Evolutionary conservation across 1,140 invertebrate species (phyloP).

Genomic region (Temnothorax longispinosus): DNA sequence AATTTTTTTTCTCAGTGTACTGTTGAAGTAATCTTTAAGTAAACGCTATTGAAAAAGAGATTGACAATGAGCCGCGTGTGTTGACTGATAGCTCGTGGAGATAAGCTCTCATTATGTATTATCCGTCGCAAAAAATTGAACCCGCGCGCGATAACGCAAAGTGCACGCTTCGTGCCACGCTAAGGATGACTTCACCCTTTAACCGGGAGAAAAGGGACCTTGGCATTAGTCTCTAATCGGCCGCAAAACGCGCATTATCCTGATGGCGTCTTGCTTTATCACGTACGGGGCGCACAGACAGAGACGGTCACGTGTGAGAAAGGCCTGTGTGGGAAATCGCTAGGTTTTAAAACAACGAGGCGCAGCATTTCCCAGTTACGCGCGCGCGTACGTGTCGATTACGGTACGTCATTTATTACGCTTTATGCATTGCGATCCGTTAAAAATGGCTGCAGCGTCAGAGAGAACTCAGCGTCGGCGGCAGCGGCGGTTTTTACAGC

Average conservation of each 20-base stretch:
- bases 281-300: background rate
- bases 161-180: background rate
- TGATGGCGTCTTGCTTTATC: constrained; percentile 28
- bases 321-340: constrained; percentile 22
- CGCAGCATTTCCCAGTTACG: constrained; percentile 26
- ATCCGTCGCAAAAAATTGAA: background rate
- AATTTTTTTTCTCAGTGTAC: background rate
- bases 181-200: constrained; percentile 39
- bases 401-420: constrained; percentile 46
- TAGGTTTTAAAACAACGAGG: constrained; percentile 44
- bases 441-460: constrained; percentile 14
- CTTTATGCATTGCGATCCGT: constrained; percentile 3
- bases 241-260: constrained; percentile 37
- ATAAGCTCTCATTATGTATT: background rate
- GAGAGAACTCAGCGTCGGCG: background rate
- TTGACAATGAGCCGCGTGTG: too few species aligned
- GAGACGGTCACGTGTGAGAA: background rate
- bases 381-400: constrained; percentile 8
- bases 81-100: background rate
- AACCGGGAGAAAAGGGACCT: constrained; percentile 26
- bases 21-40: background rate
- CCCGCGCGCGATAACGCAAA: constrained; percentile 3
- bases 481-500: background rate
- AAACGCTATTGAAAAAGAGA: background rate
- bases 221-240: constrained; percentile 52